Percentiles rank a stretch among this genome's conserved stretches.
These are phyloP conservation scores for Arvicanthis niloticus DNA, from an alignment of 2,113 vertebrate genomes.

Conservation along the genomic window DNA sequence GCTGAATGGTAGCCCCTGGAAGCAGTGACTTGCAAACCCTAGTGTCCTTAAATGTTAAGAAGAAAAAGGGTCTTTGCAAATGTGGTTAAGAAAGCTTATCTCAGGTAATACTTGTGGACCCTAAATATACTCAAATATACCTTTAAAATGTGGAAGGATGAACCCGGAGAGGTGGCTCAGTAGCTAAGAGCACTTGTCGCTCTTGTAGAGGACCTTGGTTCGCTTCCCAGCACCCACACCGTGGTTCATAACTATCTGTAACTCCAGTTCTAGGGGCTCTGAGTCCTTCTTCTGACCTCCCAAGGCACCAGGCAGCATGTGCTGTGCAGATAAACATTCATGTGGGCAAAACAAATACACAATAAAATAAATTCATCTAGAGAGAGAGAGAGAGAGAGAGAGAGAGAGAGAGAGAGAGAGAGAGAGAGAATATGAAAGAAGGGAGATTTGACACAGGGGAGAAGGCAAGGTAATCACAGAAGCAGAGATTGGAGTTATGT, in stretches of 20 bases:
- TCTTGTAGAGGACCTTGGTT: neutral
- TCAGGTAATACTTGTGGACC: neutral
- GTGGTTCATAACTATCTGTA: neutral
- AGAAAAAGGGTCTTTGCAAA: neutral
- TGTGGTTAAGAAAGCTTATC: neutral
- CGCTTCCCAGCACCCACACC: neutral
- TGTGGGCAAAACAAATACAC: neutral
- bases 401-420: no score
- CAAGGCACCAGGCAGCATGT: neutral
- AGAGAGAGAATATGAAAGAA: neutral
- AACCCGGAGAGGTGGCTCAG: neutral
- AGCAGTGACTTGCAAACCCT: neutral
- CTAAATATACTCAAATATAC: neutral
- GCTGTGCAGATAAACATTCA: neutral
- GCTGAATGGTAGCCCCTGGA: neutral
- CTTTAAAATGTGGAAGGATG: neutral
- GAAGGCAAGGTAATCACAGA: neutral
- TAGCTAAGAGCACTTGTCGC: neutral
- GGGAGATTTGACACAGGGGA: neutral
- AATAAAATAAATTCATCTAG: neutral
- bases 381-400: no score
- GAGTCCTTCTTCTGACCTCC: neutral
- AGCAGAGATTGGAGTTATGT: neutral
- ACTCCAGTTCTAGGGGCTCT: neutral
- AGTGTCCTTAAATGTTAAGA: neutral